Evolutionary conservation across 2,888 invertebrate species (phyloP).

Genomic region (Cheilosia impressa): DNA sequence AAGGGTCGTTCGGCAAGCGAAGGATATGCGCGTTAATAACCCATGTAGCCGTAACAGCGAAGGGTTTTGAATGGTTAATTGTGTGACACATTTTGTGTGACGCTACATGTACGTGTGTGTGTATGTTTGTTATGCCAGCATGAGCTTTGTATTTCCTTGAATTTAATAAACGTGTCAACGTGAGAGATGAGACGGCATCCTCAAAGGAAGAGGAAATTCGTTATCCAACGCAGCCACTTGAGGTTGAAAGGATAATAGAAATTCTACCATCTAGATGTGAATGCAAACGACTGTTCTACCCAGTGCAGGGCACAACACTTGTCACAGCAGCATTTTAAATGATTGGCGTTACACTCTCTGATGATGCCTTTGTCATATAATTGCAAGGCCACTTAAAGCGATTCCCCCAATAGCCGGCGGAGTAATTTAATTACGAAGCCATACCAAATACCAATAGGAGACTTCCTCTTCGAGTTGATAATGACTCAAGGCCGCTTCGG

Average conservation of each 20-base stretch:
- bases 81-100: slow-evolving; percentile 57
- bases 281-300: slow-evolving; percentile 49
- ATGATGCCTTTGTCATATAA: slow-evolving; percentile 17
- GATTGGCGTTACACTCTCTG: slow-evolving; percentile 19
- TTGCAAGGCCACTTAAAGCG: slow-evolving; percentile 35
- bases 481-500: background rate
- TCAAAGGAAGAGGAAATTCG: slow-evolving; percentile 34
- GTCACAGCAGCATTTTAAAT: background rate
- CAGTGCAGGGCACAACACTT: slow-evolving; percentile 19
- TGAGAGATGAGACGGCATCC: slow-evolving; percentile 40
- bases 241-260: slow-evolving; percentile 24
- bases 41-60: slow-evolving; percentile 54
- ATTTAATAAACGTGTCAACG: slow-evolving; percentile 67
- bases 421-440: slow-evolving; percentile 18
- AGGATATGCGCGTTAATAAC: slow-evolving; percentile 46
- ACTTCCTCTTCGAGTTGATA: slow-evolving; percentile 2
- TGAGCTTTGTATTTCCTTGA: slow-evolving; percentile 26
- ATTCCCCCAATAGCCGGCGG: slow-evolving; percentile 43
- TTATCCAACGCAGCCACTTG: slow-evolving; percentile 43
- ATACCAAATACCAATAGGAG: background rate
- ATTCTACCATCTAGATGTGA: background rate
- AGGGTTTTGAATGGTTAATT: slow-evolving; percentile 70
- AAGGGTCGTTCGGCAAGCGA: slow-evolving; percentile 9
- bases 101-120: slow-evolving; percentile 12
- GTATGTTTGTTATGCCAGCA: background rate